Evolutionary conservation across 2,113 vertebrate species (phyloP), one percentile per base, ranked within the genome.

Genomic region (Toxotes chatareus): DNA sequence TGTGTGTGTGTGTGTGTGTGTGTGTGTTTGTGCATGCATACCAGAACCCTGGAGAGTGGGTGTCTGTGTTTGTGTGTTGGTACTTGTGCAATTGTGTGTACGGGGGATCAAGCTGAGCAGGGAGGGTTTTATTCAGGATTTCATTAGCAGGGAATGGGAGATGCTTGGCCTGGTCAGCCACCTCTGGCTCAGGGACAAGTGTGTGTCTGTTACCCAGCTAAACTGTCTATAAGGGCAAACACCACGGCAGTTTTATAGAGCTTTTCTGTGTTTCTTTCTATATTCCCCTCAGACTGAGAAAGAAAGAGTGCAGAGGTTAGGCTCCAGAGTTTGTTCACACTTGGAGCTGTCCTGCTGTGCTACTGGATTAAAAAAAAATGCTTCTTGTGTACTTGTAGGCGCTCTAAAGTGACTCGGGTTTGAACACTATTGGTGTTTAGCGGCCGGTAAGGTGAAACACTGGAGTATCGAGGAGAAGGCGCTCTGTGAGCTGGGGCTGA

Each of bases 61-160:
- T 74, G 84, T 78, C 66, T 88, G 67, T 73, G 55, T 76, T 70
- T 89, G 84, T 82, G 79, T 87, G 76, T 75, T 36, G 71, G 56
- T 46, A 55, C 64, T 81, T 75, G 34, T 85, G 76, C 34, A 73
- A 69, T 69, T 75, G 81, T 68, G 56, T 57, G 34, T 46, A 75
- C 72, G 73, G 9, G 61, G 47, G 61, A 57, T 83, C 79, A 88
- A 83, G 87, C 80, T 44, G 64, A 80, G 87, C 69, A 80, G 84
- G 83, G 79, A 76, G 76, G 74, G 80, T 85, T 92, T 89, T 90
- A 90, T 91, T 88, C 76, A 84, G 82, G 79, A 91, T 92, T 94
- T 94, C 91, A 93, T 92, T 94, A 93, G 91, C 77, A 81, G 85
- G 90, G 83, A 92, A 94, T 86, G 85, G 87, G 91, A 92, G 87